These are phyloP conservation scores for Brachypteracias leptosomus DNA, from an alignment of 2,113 vertebrate genomes.

Conservation along the genomic window DNA sequence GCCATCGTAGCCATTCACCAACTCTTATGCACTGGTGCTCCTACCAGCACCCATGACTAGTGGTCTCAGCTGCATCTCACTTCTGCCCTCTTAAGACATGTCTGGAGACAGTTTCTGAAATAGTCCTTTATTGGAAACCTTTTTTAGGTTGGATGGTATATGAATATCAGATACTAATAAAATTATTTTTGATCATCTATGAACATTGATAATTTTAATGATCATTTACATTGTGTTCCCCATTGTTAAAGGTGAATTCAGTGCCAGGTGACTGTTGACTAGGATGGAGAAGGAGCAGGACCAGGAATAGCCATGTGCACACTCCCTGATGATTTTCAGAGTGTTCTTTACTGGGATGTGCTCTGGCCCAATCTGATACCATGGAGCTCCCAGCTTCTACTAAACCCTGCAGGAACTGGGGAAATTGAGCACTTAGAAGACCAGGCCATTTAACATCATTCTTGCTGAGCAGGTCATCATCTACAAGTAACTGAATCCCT, in stretches of 20 bases:
- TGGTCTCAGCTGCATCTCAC: neutral
- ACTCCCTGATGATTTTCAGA: neutral
- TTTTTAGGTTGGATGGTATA: neutral
- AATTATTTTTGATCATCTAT: neutral
- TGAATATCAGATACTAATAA: neutral
- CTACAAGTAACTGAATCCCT: neutral
- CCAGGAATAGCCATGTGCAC: neutral
- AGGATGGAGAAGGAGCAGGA: neutral
- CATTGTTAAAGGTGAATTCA: neutral
- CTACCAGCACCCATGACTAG: neutral
- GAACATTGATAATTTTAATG: neutral
- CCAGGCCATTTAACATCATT: neutral
- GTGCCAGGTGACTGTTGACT: neutral
- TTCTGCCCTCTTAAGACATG: neutral
- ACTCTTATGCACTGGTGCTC: neutral
- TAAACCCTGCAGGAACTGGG: neutral
- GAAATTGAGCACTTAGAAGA: neutral
- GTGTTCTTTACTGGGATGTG: neutral
- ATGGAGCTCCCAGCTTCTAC: neutral
- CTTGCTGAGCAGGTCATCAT: neutral
- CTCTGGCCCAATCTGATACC: neutral
- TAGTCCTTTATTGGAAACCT: neutral
- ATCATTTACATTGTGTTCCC: neutral
- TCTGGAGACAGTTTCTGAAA: neutral
- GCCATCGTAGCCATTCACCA: neutral